Percentiles rank a stretch among this genome's conserved stretches.
These are phyloP conservation scores for Athripsodes cinereus DNA, from an alignment of 2,888 invertebrate genomes.

Conservation along the genomic window DNA sequence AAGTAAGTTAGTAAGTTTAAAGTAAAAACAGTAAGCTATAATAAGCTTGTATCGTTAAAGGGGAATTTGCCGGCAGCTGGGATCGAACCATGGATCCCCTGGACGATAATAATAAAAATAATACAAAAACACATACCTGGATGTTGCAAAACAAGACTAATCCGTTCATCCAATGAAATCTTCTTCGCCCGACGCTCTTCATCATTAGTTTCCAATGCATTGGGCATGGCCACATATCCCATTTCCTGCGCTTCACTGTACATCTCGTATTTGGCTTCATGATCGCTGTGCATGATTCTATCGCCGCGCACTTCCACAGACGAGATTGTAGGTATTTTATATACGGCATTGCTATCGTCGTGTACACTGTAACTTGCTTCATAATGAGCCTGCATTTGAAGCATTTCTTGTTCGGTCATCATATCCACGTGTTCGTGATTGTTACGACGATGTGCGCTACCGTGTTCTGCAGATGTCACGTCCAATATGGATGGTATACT, in stretches of 20 bases:
- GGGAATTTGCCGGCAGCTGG: no score
- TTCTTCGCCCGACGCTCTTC: constrained; percentile 13
- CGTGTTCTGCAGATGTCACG: no score
- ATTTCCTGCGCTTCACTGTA: constrained; percentile 44
- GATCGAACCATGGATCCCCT: no score
- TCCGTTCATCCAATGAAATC: constrained; percentile 39
- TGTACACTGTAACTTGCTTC: not conserved
- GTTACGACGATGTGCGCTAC: not conserved
- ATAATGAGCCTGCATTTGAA: not conserved
- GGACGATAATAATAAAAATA: no score
- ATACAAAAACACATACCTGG: constrained; percentile 33
- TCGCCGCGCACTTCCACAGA: constrained; percentile 20
- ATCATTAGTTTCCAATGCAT: constrained; percentile 2
- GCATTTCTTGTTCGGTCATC: not conserved
- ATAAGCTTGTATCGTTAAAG: no score
- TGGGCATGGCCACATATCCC: constrained; percentile 39
- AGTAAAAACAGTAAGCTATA: no score
- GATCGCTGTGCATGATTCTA: constrained; percentile 2
- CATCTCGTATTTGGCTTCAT: constrained; percentile 33
- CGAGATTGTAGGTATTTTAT: constrained; percentile 41
- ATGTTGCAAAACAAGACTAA: constrained; percentile 36
- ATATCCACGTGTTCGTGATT: not conserved
- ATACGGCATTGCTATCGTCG: constrained; percentile 32
- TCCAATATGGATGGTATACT: not conserved
- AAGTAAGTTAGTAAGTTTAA: no score